Base-by-base conservation (phyloP, 2,888 invertebrate species). In the Itoplectis maculator region DNA sequence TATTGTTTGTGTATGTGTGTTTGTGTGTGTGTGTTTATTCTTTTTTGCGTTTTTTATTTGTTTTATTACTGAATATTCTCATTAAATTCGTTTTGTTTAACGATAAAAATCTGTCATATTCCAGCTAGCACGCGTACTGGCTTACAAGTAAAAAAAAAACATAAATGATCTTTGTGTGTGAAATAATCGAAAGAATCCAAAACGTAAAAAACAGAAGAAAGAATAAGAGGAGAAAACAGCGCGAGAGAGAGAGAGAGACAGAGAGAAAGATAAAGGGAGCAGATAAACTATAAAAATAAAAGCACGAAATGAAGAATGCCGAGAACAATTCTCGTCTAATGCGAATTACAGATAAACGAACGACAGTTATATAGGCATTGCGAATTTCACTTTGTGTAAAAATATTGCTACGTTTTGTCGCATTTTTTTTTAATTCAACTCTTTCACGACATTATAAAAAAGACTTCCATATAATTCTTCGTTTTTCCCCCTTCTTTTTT, bases 351-450 rank as follows among this genome's bases (percentile, higher is more conserved):
- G 54, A 78, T 76, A 82, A 85, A 87, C 84, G 83, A 86, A 86
- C 84, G 86, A 88, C 85, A 85, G 83, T 85, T 54, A 83, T 70
- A 85, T 84, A 87, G 87, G 78, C 85, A 88, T 85, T 88, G 84
- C 87, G 83, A 88, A 88, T 85, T 89, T 86, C 88, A 89, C 88
- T 86, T 89, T 85, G 88, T 91, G 90, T 90, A 91, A 91, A 91
- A 91, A 91, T 91, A 91, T 91, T 85, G 85, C 86, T 88, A 89
- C 87, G 86, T 88, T 90, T 87, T 88, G 82, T 86, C 75, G 81
- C 79, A 74, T 82, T 76, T 59, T 56, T 54, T 23, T 72, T 74
- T 69, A 56, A 61, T 70, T 66, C 54, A 51, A 51, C 51, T 76
- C 76, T 68, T 72, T 70, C 69, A 74, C 81, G 81, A 79, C 69